Evolutionary conservation across 1,140 invertebrate species (phyloP).

Genomic region (Solen grandis): DNA sequence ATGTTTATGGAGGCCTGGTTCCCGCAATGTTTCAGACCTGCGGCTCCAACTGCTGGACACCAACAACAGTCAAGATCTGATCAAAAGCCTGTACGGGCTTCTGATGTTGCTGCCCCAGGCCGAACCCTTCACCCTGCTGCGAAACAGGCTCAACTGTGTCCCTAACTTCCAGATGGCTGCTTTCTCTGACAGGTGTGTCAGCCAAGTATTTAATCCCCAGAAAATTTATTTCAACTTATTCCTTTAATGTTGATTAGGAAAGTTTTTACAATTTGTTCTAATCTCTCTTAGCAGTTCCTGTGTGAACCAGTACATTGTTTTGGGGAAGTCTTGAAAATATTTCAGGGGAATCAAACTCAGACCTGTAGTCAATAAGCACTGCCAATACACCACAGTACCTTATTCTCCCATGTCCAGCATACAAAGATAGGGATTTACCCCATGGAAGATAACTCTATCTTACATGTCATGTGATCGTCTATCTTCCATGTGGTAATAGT

Average conservation of each 20-base stretch:
- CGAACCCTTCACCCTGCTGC: slow-evolving; percentile 95
- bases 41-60: slow-evolving; percentile 94
- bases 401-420: too few species aligned
- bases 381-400: too few species aligned
- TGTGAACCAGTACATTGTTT: not conserved
- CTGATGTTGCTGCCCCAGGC: slow-evolving; percentile 99
- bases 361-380: too few species aligned
- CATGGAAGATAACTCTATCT: too few species aligned
- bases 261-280: not conserved
- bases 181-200: slow-evolving; percentile 59
- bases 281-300: not conserved
- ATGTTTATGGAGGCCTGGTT: slow-evolving; percentile 24
- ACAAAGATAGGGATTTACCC: too few species aligned
- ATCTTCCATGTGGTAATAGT: too few species aligned
- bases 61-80: slow-evolving; percentile 88
- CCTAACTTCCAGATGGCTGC: slow-evolving; percentile 82
- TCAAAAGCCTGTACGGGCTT: slow-evolving; percentile 95
- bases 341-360: not conserved
- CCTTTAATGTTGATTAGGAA: too few species aligned
- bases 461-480: too few species aligned
- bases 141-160: slow-evolving; percentile 93
- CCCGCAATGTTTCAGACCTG: slow-evolving; percentile 89
- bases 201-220: not conserved
- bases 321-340: not conserved
- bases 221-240: not conserved